These are phyloP conservation scores for Notospermus geniculatus DNA, from an alignment of 1,140 invertebrate genomes.

Conservation along the genomic window DNA sequence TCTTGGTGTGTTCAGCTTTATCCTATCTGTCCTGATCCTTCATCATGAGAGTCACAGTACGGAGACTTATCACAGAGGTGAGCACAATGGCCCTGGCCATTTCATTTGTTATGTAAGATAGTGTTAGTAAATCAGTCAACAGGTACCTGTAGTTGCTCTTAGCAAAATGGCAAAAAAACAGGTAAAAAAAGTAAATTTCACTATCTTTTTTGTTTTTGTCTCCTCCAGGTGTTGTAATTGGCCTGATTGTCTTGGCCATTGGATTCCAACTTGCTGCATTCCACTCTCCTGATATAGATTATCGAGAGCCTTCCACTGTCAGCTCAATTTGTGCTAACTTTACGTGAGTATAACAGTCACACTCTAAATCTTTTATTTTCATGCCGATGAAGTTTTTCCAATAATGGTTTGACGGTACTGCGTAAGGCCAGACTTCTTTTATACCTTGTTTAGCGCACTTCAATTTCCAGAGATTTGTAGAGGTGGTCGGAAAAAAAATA, in stretches of 20 bases:
- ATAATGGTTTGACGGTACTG: not conserved
- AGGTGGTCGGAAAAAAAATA: too few relatives aligned
- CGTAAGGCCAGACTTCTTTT: too few relatives aligned
- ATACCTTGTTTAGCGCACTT: too few relatives aligned
- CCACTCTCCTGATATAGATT: slow-evolving; percentile 52
- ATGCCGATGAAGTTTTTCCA: not conserved
- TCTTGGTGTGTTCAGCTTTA: too few relatives aligned
- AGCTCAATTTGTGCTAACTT: not conserved
- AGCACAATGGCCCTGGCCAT: too few relatives aligned
- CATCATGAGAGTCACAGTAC: too few relatives aligned
- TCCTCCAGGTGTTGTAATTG: slow-evolving; percentile 54
- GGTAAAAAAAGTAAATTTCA: not conserved
- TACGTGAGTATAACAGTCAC: not conserved
- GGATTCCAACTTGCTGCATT: slow-evolving; percentile 58
- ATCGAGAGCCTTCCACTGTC: slow-evolving; percentile 20
- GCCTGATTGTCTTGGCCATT: slow-evolving; percentile 56
- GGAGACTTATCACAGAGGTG: too few relatives aligned
- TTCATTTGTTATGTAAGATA: too few relatives aligned
- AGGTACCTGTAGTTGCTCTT: too few relatives aligned
- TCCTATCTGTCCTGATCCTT: too few relatives aligned
- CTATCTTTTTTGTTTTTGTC: not conserved
- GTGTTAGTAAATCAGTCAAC: too few relatives aligned
- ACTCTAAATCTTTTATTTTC: not conserved
- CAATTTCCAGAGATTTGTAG: too few relatives aligned
- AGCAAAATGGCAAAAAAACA: not conserved